These are phyloP conservation scores for Melipona beecheii DNA, from an alignment of 2,888 invertebrate genomes.

Conservation along the genomic window DNA sequence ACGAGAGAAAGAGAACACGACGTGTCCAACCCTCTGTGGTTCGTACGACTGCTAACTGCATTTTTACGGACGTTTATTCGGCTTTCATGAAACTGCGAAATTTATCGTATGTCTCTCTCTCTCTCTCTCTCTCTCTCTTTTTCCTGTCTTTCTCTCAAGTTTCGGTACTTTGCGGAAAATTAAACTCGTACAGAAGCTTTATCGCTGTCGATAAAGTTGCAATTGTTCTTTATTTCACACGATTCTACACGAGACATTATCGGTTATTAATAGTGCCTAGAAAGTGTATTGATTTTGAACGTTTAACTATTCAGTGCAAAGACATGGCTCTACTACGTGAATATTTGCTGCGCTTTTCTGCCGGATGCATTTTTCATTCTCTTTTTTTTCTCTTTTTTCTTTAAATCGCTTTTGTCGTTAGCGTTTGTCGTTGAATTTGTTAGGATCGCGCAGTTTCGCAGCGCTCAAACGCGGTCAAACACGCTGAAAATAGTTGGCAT, in stretches of 20 bases:
- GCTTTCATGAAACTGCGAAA: not conserved
- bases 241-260: not conserved
- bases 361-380: not conserved
- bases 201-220: not conserved
- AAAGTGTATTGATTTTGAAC: slow-evolving; percentile 7
- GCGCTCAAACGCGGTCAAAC: slow-evolving; percentile 46
- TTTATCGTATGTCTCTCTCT: not conserved
- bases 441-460: slow-evolving; percentile 1
- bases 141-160: not conserved
- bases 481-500: slow-evolving; percentile 60
- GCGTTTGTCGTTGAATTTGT: not conserved
- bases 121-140: not conserved
- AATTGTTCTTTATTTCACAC: not conserved
- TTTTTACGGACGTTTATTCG: not conserved
- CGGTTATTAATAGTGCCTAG: slow-evolving; percentile 9
- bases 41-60: not conserved
- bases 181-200: not conserved
- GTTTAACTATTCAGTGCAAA: not conserved
- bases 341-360: not conserved
- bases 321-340: not conserved
- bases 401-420: not conserved
- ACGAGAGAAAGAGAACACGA: too few relatives aligned
- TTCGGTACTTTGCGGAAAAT: not conserved
- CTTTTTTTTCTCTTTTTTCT: too few relatives aligned
- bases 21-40: not conserved